Conservation (phyloP, 2,113 vertebrate genomes). For the Caranx ignobilis region DNA sequence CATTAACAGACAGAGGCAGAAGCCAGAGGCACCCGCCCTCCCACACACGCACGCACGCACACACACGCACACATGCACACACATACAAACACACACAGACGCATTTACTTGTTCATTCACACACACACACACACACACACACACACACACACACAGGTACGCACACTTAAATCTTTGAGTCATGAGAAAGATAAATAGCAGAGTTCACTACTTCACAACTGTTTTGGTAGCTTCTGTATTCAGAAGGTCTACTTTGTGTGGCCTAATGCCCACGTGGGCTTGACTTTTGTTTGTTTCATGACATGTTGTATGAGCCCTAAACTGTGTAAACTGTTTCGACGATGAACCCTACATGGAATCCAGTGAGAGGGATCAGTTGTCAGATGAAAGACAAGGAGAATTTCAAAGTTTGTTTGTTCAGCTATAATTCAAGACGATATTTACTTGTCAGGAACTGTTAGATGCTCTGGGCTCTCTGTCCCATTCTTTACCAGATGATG, state of each 20-base stretch:
- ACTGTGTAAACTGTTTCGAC: not conserved
- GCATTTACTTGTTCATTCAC: conserved; percentile 31
- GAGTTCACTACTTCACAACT: conserved; percentile 8
- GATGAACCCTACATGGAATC: not conserved
- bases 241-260: not conserved
- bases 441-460: too few relatives aligned
- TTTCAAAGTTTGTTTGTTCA: not conserved
- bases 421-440: not conserved
- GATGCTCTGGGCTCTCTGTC: not conserved
- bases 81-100: not conserved
- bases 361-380: not conserved
- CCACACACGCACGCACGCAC: conserved; percentile 13
- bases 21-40: conserved; percentile 63
- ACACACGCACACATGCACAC: conserved; percentile 29
- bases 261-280: not conserved
- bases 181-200: conserved; percentile 34
- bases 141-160: conserved; percentile 19
- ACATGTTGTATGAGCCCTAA: not conserved
- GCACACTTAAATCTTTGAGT: conserved; percentile 14
- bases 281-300: conserved; percentile 4
- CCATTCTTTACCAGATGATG: not conserved
- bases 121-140: conserved; percentile 25
- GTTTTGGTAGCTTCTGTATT: conserved; percentile 6
- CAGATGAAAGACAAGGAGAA: not conserved
- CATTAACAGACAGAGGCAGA: conserved; percentile 81